Evolutionary conservation across 2,888 invertebrate species (phyloP).

Genomic region (Dynastes maya): DNA sequence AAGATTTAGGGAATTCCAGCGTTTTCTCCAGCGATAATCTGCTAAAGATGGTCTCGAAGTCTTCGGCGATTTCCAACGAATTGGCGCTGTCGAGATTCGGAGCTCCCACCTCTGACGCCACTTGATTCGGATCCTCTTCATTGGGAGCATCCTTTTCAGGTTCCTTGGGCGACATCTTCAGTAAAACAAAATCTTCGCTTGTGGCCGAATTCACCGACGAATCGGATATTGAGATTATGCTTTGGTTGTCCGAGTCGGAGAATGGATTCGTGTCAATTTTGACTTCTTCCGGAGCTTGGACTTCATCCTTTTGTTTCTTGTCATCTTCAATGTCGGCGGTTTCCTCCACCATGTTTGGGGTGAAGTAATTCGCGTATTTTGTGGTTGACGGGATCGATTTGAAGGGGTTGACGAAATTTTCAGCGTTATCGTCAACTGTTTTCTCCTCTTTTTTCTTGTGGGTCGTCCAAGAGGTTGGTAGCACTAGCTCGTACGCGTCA

Average conservation of each 20-base stretch:
- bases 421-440: background rate
- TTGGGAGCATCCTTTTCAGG: background rate
- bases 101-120: background rate
- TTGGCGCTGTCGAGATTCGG: background rate
- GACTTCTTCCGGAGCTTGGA: background rate
- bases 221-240: constrained; percentile 56
- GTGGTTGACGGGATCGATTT: too few species aligned
- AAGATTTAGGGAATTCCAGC: background rate
- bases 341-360: background rate
- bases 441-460: background rate
- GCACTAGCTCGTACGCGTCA: constrained; percentile 47
- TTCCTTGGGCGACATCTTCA: constrained; percentile 11
- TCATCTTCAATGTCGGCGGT: background rate
- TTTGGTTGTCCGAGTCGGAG: constrained; percentile 56
- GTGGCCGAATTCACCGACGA: constrained; percentile 51
- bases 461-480: constrained; percentile 44
- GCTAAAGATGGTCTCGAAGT: background rate
- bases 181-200: constrained; percentile 54
- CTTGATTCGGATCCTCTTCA: background rate
- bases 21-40: background rate
- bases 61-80: background rate
- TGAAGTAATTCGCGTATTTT: background rate
- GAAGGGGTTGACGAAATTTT: constrained; percentile 19
- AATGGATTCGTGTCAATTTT: constrained; percentile 29
- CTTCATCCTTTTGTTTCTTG: background rate